Percentiles rank a stretch among this genome's conserved stretches.
These are phyloP conservation scores for Larimichthys polyactis DNA, from an alignment of 2,113 vertebrate species.

Conservation along the genomic window DNA sequence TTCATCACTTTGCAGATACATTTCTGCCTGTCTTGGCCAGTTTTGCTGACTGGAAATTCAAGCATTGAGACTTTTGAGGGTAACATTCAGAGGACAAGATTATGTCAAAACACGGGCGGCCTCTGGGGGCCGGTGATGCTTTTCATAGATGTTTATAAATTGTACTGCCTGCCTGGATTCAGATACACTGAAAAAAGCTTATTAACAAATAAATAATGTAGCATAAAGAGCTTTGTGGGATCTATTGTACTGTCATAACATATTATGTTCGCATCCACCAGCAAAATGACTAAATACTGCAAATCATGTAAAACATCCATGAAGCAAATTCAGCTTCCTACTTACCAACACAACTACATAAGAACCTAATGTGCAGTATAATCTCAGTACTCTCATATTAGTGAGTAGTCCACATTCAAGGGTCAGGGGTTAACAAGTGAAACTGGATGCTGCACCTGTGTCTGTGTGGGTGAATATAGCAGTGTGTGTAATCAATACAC, in stretches of 20 bases:
- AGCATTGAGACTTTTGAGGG: conserved; percentile 37
- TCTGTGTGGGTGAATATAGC: conserved; percentile 76
- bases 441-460: conserved; percentile 62
- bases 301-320: conserved; percentile 32
- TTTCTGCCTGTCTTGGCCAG: conserved; percentile 49
- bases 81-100: conserved; percentile 44
- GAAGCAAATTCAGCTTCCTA: conserved; percentile 15
- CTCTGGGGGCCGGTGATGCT: conserved; percentile 51
- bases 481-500: conserved; percentile 74
- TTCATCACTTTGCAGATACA: conserved; percentile 64
- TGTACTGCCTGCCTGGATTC: conserved; percentile 16
- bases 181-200: conserved; percentile 15
- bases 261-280: conserved; percentile 39
- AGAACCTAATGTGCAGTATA: background rate
- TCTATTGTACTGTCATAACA: conserved; percentile 49
- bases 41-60: conserved; percentile 55
- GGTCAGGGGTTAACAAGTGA: conserved; percentile 75
- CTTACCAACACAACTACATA: conserved; percentile 13
- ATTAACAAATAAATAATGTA: conserved; percentile 60
- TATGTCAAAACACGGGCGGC: conserved; percentile 57
- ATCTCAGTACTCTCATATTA: conserved; percentile 30
- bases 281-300: background rate
- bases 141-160: conserved; percentile 48
- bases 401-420: conserved; percentile 58
- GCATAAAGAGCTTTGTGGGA: conserved; percentile 25